phyloP scores from a whole-genome alignment of 2,113 vertebrate genomes.

The Mus spicilegus region DNA sequence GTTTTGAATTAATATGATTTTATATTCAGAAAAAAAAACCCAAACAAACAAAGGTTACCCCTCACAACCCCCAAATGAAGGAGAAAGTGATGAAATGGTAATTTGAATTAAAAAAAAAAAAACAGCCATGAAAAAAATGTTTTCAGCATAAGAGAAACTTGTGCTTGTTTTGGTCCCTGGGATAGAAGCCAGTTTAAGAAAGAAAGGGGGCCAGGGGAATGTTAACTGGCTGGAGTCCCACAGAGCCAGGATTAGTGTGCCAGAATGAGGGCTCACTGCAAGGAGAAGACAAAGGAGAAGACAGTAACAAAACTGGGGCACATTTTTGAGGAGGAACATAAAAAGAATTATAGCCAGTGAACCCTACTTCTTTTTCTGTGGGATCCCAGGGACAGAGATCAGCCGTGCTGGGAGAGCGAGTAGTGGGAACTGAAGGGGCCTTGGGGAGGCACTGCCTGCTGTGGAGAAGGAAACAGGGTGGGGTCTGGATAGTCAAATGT shows the following conservation, averaged over 20 bases:
- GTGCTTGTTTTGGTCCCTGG: constrained; percentile 17
- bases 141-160: background rate
- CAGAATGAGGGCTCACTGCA: background rate
- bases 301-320: background rate
- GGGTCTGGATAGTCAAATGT: background rate
- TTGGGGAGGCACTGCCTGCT: background rate
- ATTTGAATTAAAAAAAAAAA: background rate
- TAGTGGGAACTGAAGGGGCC: background rate
- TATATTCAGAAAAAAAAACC: background rate
- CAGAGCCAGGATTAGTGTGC: background rate
- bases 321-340: background rate
- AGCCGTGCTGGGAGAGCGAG: background rate
- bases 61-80: background rate
- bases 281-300: background rate
- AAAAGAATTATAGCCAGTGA: background rate
- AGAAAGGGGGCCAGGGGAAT: background rate
- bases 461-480: background rate
- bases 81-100: background rate
- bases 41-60: background rate
- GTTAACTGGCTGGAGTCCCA: background rate
- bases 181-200: background rate
- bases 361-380: background rate
- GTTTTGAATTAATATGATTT: constrained; percentile 37
- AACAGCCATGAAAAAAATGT: background rate
- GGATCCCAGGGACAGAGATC: background rate